Base-by-base conservation (phyloP, 1,140 invertebrate genomes). In the Drosophila miranda region DNA sequence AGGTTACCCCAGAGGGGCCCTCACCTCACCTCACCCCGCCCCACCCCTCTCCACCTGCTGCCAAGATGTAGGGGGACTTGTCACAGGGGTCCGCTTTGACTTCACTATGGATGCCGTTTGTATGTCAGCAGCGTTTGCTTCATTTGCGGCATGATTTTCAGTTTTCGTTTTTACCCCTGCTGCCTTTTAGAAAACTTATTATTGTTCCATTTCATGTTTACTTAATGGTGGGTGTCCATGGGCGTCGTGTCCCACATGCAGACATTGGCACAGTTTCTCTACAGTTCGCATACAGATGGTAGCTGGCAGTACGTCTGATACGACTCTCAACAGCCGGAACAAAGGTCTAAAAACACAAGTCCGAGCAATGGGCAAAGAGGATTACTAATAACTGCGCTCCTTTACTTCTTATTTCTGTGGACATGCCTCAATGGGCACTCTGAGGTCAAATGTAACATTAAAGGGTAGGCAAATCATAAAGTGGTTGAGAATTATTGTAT, bases 121-220 rank as follows among this genome's bases (percentile, higher is more conserved):
- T 80, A 67, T 84, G 80, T 84, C 81, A 80, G 68, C 63, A 14
- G 50, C 77, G 78, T 86, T 86, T 86, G 81, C 81, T 67, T 73
- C 81, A 84, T 77, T 84, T 84, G 55, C 73, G 53, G 77, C 81
- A 86, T 86, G 81, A 86, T 58, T 83, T 80, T 79, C 59, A 72
- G 58, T 81, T 84, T 72, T 78, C 44, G 50, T 79, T 59, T 66
- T 74, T 70, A 44, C 23, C 41, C 45, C 46, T 66, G 48, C 46
- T 66, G 48, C 2, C 26, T 43, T 66, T 66, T 64, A 59, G 70
- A 75, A 75, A 75, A 74, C 74, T 51, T 74, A 74, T 75, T 74
- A 67, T 53, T 66, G 54, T 54, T 60, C 54, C 70, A 58, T 51
- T 74, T 60, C 53, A 21, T 44, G 72, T 46, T 59, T 48, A 49